Evolutionary conservation across 2,888 invertebrate genomes (phyloP).

Genomic region (Mythimna vitellina): DNA sequence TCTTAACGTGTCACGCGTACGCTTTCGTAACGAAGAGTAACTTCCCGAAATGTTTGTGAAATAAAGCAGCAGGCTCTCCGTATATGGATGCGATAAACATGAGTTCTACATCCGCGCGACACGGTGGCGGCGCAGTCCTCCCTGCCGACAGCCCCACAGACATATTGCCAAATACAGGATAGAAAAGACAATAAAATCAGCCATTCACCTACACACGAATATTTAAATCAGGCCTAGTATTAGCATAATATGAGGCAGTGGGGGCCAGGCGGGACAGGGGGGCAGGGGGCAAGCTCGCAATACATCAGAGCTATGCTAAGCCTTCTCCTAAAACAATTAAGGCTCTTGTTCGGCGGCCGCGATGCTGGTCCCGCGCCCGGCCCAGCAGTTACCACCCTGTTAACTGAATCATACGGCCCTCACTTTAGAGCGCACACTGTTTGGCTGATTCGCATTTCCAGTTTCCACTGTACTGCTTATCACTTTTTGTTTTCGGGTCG

Average conservation of each 20-base stretch:
- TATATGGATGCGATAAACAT: not conserved
- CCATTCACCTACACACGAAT: slow-evolving; percentile 53
- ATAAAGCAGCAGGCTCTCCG: not conserved
- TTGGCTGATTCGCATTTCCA: slow-evolving; percentile 14
- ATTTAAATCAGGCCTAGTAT: slow-evolving; percentile 56
- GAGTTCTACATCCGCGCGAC: not conserved
- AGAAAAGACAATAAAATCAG: slow-evolving; percentile 49
- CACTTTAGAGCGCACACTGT: slow-evolving; percentile 4
- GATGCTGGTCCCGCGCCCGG: not conserved
- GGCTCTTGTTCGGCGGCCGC: slow-evolving; percentile 38
- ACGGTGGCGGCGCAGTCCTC: not conserved
- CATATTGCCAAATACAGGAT: slow-evolving; percentile 45
- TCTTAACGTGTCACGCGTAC: not conserved
- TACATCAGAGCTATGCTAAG: slow-evolving; percentile 25
- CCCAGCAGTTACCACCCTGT: slow-evolving; percentile 45
- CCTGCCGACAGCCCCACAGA: slow-evolving; percentile 19
- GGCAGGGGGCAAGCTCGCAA: slow-evolving; percentile 16
- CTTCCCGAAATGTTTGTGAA: not conserved
- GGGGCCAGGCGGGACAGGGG: not conserved
- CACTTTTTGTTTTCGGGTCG: not conserved
- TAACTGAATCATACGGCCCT: slow-evolving; percentile 44
- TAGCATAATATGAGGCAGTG: slow-evolving; percentile 51
- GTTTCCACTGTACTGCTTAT: not conserved
- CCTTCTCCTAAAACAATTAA: slow-evolving; percentile 56
- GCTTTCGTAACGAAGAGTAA: not conserved